Percentiles rank a stretch among this genome's conserved stretches.
Evolutionary conservation across 2,888 invertebrate species (phyloP).

Genomic region (Archips xylosteana): DNA sequence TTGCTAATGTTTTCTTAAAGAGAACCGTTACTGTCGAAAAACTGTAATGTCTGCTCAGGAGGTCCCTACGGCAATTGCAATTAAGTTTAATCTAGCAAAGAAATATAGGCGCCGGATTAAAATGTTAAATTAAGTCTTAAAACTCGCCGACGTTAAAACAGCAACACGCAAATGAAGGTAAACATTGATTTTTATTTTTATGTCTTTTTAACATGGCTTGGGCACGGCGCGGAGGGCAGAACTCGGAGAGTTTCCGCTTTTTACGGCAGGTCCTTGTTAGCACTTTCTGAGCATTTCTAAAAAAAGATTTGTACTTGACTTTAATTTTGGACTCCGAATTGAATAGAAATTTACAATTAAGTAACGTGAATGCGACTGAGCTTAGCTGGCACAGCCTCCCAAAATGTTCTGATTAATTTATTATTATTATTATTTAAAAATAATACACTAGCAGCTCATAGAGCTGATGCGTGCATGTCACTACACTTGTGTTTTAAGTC

Average conservation of each 20-base stretch:
- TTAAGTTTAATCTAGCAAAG: conserved; percentile 3
- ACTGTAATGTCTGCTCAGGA: not conserved
- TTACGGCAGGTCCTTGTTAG: conserved; percentile 17
- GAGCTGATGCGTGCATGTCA: too few relatives aligned
- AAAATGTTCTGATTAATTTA: too few relatives aligned
- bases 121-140: not conserved
- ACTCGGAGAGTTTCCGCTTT: conserved; percentile 18
- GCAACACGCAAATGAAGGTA: not conserved
- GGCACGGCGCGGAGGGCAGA: conserved; percentile 10
- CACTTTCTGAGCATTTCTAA: not conserved
- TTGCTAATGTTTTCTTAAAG: not conserved
- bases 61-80: not conserved
- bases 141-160: conserved; percentile 5
- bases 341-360: too few relatives aligned
- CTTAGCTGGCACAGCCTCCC: too few relatives aligned
- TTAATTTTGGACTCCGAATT: too few relatives aligned
- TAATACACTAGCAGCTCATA: too few relatives aligned
- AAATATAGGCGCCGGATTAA: not conserved
- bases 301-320: too few relatives aligned
- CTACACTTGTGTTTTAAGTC: too few relatives aligned
- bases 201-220: conserved; percentile 28
- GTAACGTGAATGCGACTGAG: too few relatives aligned
- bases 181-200: conserved; percentile 27
- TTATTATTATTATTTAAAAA: too few relatives aligned
- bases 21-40: not conserved